Evolutionary conservation across 2,113 vertebrate species (phyloP).

Genomic region (Nothobranchius kuhntae): DNA sequence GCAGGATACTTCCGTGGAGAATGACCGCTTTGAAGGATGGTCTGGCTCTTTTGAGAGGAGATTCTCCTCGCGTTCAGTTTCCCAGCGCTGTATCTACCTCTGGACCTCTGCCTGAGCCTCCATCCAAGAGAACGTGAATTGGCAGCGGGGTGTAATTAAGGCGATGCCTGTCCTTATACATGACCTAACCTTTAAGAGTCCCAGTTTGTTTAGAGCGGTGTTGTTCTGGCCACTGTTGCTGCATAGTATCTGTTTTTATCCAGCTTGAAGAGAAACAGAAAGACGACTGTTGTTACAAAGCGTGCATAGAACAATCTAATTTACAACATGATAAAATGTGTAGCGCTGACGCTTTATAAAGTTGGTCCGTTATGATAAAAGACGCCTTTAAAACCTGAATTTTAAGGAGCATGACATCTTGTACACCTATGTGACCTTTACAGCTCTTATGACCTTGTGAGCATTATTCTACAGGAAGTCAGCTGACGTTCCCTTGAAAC

Average conservation of each 20-base stretch:
- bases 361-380: too few species aligned
- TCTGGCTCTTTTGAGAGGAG: conserved; percentile 68
- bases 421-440: too few species aligned
- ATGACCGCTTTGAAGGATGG: conserved; percentile 73
- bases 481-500: too few species aligned
- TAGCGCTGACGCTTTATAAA: too few species aligned
- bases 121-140: conserved; percentile 69
- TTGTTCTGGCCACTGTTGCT: conserved; percentile 39
- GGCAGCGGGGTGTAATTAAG: conserved; percentile 69
- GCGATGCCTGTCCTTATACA: conserved; percentile 59
- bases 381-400: too few species aligned
- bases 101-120: conserved; percentile 56
- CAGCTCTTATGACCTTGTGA: too few species aligned
- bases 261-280: conserved; percentile 17
- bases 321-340: too few species aligned
- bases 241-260: conserved; percentile 35
- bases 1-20: conserved; percentile 66
- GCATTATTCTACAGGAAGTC: too few species aligned
- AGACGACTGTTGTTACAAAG: conserved; percentile 6
- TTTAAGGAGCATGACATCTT: too few species aligned
- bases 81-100: conserved; percentile 67
- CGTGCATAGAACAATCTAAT: not conserved
- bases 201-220: conserved; percentile 29
- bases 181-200: conserved; percentile 57
- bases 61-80: conserved; percentile 76